Base-by-base conservation (phyloP, 2,113 vertebrate genomes). In the Spermophilus dauricus region DNA sequence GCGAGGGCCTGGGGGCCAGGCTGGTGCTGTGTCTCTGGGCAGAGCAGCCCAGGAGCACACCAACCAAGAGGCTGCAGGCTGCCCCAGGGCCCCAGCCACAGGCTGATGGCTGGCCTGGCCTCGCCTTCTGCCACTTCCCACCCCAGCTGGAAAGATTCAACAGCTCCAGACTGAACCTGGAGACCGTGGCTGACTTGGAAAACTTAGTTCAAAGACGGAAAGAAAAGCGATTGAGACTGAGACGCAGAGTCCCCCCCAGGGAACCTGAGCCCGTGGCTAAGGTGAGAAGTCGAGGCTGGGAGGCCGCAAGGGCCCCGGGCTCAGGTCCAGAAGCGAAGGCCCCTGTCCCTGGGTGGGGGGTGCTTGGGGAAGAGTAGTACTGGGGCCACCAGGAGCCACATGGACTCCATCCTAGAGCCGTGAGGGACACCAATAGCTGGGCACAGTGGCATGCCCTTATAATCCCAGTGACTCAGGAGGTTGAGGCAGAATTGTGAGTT, bases 151-250 rank as follows among this genome's bases (percentile, higher is more conserved):
- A 98, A 91, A 92, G 92, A 45, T 94, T 98, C 70, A 94, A 91
- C 48, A 97, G 94, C 48, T 96, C 98, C 94, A 97, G 97, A 82
- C 18, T 97, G 45, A 97, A 92, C 42, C 91, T 98, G 61, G 97
- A 98, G 30, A 98, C 5, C 1, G 75, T 98, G 96, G 86, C 73
- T 10, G 97, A 98, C 95, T 89, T 98, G 91, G 95, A 98, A 95
- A 97, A 96, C 42, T 93, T 98, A 32, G 63, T 98, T 78, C 96
- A 94, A 81, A 97, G 96, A 91, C 89, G 87, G 37, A 97, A 96
- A 80, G 93, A 96, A 84, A 98, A 96, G 72, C 82, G 67, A 89
- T 84, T 88, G 42, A 98, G 67, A 89, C 87, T 85, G 34, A 98
- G 96, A 93, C 77, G 69, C n/a, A 96, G 88, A 92, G 93, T 88